Evolutionary conservation across 2,113 vertebrate genomes (phyloP).

Genomic region (Antechinus stuartii): DNA sequence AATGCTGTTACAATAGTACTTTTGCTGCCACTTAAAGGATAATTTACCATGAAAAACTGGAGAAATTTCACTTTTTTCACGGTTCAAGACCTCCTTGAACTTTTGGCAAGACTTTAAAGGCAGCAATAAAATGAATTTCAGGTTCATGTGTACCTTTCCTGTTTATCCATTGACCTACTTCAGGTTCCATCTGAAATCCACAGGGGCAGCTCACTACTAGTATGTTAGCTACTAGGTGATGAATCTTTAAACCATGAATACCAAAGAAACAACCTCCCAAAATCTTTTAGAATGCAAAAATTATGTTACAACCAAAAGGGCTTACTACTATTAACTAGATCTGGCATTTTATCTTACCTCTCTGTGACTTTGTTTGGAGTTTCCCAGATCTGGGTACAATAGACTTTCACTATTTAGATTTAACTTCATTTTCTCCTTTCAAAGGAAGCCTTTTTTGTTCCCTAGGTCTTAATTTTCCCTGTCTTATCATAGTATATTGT

Average conservation of each 20-base stretch:
- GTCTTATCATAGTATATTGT: neutral
- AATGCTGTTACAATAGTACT: neutral
- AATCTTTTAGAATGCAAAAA: neutral
- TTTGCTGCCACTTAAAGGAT: neutral
- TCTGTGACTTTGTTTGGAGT: neutral
- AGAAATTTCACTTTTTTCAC: neutral
- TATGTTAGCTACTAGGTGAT: neutral
- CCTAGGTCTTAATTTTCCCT: neutral
- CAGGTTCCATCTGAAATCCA: neutral
- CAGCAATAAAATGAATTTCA: neutral
- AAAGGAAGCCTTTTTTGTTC: neutral
- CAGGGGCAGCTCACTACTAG: neutral
- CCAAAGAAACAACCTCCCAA: neutral
- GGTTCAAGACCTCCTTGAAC: neutral
- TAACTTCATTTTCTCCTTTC: neutral
- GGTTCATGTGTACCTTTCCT: neutral
- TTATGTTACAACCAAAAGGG: neutral
- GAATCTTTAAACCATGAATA: neutral
- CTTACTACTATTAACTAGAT: neutral
- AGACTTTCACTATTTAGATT: neutral
- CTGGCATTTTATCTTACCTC: neutral
- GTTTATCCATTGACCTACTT: neutral
- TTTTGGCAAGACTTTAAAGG: neutral
- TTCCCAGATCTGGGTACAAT: neutral
- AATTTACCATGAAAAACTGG: neutral